Base-by-base conservation (phyloP, 2,113 vertebrate species). In the Neodon shergylaensis region DNA sequence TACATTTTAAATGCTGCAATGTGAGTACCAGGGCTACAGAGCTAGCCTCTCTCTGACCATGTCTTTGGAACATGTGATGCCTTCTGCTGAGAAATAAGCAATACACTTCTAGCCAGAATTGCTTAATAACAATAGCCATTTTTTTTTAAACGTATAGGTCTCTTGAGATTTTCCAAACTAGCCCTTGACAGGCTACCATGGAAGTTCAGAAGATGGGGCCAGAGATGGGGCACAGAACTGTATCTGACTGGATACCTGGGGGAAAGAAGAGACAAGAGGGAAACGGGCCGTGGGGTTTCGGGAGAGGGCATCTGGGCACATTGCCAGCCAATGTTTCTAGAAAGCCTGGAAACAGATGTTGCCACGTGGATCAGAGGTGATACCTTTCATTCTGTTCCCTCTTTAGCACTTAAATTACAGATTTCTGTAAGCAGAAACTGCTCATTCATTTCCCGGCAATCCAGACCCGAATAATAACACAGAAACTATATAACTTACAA, bases 171-270 rank as follows among this genome's bases (percentile, higher is more conserved):
- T 78, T 73, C 65, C 19, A 47, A 39, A 26, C 4, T 5, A 31
- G 6, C 13, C 21, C 7, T 4, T 58, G 26, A 77, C 4, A 73
- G 61, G n/a, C 39, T 90, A 5, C 12, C 44, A 22, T 92, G 44
- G 54, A 11, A 28, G 3, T 7, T 31, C 0, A 33, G 49, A 42
- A n/a, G 58, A n/a, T 26, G 33, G 3, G 21, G 6, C 17, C 0
- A 54, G 58, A 31, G 28, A 39, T 21, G 44, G 78, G 52, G n/a
- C 5, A 16, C 42, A 85, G 31, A 36, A 6, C 7, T 72, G 21
- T 52, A 70, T n/a, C 19, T 24, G 42, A 5, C 22, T 88, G 19
- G 11, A 76, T 36, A 63, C 28, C 7, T 89, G 16, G 54, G n/a
- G 77, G 26, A 16, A 54, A 88, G 68, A 28, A 28, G 6, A 39